Conservation (phyloP, 2,113 vertebrate genomes). For the Phalacrocorax aristotelis region DNA sequence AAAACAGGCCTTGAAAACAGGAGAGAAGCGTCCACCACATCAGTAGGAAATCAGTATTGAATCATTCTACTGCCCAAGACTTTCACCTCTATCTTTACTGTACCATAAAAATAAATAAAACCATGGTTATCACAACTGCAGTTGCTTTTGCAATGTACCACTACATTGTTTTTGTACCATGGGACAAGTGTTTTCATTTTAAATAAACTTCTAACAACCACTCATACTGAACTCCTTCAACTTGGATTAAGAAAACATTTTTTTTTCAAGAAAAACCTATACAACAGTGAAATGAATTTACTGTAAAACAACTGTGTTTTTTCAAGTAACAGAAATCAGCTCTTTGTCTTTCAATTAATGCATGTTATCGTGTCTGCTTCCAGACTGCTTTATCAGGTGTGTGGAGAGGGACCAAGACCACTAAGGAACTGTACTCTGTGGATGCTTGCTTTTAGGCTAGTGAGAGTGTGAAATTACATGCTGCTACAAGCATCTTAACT, state of each 20-base stretch:
- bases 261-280: background rate
- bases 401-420: background rate
- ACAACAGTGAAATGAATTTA: background rate
- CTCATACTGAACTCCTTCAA: background rate
- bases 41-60: background rate
- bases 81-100: background rate
- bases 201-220: background rate
- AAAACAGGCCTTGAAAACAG: background rate
- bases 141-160: background rate
- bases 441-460: background rate
- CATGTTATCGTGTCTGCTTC: background rate
- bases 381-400: background rate
- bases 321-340: background rate
- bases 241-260: background rate
- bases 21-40: fast-evolving
- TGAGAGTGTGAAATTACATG: background rate
- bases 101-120: background rate
- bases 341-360: background rate
- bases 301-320: background rate
- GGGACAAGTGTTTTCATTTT: background rate
- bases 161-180: background rate
- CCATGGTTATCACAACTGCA: background rate
- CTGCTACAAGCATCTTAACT: background rate
- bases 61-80: background rate
- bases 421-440: background rate